Base-by-base conservation (phyloP, 1,140 invertebrate genomes). In the Papilio glaucus region DNA sequence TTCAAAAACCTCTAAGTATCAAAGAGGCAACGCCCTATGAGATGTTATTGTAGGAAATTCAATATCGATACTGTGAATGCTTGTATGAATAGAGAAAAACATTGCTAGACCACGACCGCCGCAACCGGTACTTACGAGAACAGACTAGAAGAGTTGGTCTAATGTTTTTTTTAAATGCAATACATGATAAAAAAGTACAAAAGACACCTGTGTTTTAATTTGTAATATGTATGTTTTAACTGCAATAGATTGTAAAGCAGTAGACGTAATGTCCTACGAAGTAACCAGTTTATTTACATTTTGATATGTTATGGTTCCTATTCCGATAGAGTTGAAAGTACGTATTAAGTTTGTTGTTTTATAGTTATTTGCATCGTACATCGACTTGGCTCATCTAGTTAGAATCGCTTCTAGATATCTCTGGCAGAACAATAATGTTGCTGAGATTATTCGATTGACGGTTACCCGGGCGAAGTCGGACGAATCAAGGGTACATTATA, bases 61-160 rank as follows among this genome's bases (percentile, higher is more conserved):
- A 65, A 65, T 65, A 65, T 62, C 61, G 6, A 29, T 60, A 18
- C 21, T 33, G 29, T 6, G 6, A 33, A 33, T 33, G 26, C n/a
- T n/a, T 62, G 4, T 39, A 65, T 65, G 39, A 65, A 37, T 65
- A 65, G 62, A 65, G n/a, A 65, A 65, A 39, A 21, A 39, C 33
- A 65, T 65, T 65, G 37, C 62, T 12, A 38, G 33, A 65, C 62
- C 62, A 24, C 62, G 7, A 8, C 12, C 15, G 18, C 45, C 45
- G 15, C 45, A 65, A 65, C 62, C 62, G 62, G 62, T 65, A 65
- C n/a, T 24, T 39, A 65, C 33, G 4, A 65, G 62, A 13, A 37
- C 6, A 39, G 5, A 41, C 62, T 41, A 65, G 62, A 65, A 65
- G 62, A 65, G 61, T 63, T 63, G 18, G 33, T 65, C 29, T 65